phyloP scores from a whole-genome alignment of 1,140 invertebrate genomes.

The Calosoma granatense region DNA sequence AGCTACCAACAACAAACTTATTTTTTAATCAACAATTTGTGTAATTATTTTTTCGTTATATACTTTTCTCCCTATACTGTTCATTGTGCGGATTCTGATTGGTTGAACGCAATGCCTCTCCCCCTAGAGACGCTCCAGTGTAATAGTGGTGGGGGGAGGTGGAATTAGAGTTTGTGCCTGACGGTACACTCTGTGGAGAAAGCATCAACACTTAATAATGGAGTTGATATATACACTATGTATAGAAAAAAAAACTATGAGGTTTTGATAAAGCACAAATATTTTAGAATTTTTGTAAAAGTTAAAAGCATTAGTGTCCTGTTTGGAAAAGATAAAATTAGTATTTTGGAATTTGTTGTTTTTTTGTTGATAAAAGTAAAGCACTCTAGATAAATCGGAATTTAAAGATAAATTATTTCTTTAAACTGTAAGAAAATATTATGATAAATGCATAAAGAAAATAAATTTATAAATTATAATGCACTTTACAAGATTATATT shows the following conservation, averaged over 20 bases:
- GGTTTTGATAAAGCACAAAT: background rate
- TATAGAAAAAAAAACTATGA: too few relatives aligned
- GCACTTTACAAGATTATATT: too few relatives aligned
- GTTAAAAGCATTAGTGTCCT: too few relatives aligned
- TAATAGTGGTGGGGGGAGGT: background rate
- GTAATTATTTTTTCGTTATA: conserved; percentile 2
- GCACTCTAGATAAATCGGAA: too few relatives aligned
- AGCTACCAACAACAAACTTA: conserved; percentile 1
- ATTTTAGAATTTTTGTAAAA: background rate
- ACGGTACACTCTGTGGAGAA: background rate
- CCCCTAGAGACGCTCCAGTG: background rate
- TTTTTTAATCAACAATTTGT: conserved; percentile 6
- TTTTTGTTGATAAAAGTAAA: too few relatives aligned
- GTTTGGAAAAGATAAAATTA: too few relatives aligned
- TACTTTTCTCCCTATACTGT: background rate
- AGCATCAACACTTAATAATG: background rate
- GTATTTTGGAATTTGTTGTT: too few relatives aligned
- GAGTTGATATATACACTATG: too few relatives aligned
- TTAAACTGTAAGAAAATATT: too few relatives aligned
- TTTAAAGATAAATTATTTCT: too few relatives aligned
- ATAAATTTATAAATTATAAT: too few relatives aligned
- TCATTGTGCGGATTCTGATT: background rate
- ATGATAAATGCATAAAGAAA: too few relatives aligned
- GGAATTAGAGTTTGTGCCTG: conserved; percentile 1
- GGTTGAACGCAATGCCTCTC: background rate